These are phyloP conservation scores for Isaurus tuberculatus DNA, from an alignment of 92 coral and sea anemone genomes.

Conservation along the genomic window DNA sequence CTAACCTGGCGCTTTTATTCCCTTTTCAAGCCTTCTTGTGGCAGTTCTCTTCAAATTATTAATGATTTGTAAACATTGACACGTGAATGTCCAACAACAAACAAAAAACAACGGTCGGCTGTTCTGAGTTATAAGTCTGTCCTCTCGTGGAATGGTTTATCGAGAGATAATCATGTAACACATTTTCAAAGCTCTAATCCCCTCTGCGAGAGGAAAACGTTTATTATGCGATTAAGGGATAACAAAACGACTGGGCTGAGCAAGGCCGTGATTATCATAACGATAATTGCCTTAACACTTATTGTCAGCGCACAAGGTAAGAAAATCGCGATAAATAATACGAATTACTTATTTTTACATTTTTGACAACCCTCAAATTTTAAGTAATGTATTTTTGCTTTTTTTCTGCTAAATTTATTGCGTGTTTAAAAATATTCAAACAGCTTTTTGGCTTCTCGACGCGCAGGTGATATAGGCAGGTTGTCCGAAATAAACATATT, in stretches of 20 bases:
- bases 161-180: background rate
- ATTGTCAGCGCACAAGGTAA: constrained; percentile 13
- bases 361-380: background rate
- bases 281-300: background rate
- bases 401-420: background rate
- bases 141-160: background rate
- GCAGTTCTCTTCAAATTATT: background rate
- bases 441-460: background rate
- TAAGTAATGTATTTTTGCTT: background rate
- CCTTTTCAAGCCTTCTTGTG: background rate
- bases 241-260: background rate
- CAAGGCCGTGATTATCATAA: background rate
- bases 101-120: background rate
- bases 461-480: constrained; percentile 31
- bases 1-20: background rate
- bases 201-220: background rate
- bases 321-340: background rate
- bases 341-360: no score
- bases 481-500: background rate
- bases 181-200: background rate
- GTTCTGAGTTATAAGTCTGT: background rate
- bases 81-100: background rate
- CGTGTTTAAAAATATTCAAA: background rate
- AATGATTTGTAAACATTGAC: background rate
- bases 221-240: constrained; percentile 2